Evolutionary conservation across 2,797 vertebrate species (phyloP).

Genomic region (Cephalopachus bancanus): DNA sequence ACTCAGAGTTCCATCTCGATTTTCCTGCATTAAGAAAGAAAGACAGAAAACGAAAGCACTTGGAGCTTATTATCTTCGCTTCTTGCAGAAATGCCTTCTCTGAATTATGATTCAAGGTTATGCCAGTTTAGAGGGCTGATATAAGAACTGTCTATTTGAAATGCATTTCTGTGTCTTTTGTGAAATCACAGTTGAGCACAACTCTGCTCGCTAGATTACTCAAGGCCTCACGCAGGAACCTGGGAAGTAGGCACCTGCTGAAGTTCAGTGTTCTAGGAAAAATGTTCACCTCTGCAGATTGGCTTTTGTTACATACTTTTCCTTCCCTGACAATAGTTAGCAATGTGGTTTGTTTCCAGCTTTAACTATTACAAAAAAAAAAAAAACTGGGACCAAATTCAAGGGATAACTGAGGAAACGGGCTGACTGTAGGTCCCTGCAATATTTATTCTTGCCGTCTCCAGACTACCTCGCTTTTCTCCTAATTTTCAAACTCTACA

Average conservation of each 20-base stretch:
- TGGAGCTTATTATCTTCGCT: conserved; percentile 8
- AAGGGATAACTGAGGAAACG: not conserved
- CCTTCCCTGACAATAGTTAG: not conserved
- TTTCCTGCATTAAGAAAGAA: conserved; percentile 36
- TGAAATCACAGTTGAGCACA: not conserved
- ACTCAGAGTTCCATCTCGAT: not conserved
- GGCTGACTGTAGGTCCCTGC: not conserved
- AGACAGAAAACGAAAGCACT: conserved; percentile 1
- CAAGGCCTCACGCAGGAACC: not conserved
- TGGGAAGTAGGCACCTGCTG: not conserved
- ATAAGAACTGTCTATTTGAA: not conserved
- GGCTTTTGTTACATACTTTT: not conserved
- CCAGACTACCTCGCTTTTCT: not conserved
- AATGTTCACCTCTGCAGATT: not conserved
- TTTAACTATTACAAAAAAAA: not conserved
- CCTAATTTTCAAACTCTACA: not conserved
- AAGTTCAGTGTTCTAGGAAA: not conserved
- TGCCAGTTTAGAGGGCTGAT: not conserved
- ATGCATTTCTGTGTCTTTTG: not conserved
- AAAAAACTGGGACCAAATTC: not conserved
- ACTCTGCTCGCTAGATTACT: not conserved
- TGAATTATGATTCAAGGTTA: conserved; percentile 44
- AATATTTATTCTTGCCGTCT: not conserved
- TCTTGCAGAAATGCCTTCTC: conserved; percentile 32
- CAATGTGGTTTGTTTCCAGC: not conserved